Evolutionary conservation across 2,113 vertebrate genomes (phyloP).

Genomic region (Pyxicephalus adspersus): DNA sequence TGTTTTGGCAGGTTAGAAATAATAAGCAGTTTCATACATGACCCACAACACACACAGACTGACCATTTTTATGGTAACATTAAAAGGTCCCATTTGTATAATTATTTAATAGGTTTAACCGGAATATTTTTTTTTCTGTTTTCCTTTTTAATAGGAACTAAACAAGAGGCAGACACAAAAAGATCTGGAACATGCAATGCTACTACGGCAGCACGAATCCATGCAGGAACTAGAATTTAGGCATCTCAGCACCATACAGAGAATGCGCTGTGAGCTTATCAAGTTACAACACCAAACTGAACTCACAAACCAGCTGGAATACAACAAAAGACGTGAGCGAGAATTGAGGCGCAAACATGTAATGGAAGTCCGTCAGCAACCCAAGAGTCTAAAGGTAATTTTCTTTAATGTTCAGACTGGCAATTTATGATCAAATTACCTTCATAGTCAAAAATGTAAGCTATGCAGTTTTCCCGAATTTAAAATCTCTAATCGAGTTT

Average conservation of each 20-base stretch:
- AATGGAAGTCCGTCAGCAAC: constrained; percentile 98
- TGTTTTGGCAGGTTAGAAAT: no score
- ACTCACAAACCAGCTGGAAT: constrained; percentile 98
- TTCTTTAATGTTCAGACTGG: no score
- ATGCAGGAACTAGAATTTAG: constrained; percentile 99
- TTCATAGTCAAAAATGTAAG: no score
- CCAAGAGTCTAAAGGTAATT: constrained; percentile 96
- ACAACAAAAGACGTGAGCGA: constrained; percentile 96
- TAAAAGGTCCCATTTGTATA: no score
- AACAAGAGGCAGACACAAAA: constrained; percentile 98
- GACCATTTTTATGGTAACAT: no score
- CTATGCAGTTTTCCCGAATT: no score
- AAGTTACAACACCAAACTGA: constrained; percentile 97
- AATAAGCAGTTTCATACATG: no score
- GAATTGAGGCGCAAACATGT: constrained; percentile 95
- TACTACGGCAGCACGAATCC: constrained; percentile 96
- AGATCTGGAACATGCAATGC: constrained; percentile 97
- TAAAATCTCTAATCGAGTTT: no score
- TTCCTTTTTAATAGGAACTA: constrained; percentile 79
- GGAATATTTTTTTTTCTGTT: neutral
- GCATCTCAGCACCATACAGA: constrained; percentile 94
- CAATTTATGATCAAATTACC: no score
- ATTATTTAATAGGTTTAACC: no score
- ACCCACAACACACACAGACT: no score
- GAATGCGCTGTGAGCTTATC: constrained; percentile 92